Percentiles rank a stretch among this genome's conserved stretches.
phyloP scores from a whole-genome alignment of 2,113 vertebrate species.

The Labrus mixtus region DNA sequence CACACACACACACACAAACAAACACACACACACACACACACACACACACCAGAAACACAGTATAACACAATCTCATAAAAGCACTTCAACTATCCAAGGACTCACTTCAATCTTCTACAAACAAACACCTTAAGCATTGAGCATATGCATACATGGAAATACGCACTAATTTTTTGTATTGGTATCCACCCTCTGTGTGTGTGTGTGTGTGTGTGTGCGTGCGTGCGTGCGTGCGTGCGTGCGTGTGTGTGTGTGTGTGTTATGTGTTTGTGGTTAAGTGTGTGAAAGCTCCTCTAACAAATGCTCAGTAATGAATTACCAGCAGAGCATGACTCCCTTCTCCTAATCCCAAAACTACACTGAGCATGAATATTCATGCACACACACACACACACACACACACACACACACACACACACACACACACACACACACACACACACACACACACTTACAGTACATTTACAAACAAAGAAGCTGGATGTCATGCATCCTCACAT shows the following conservation, averaged over 20 bases:
- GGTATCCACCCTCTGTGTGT: too few relatives aligned
- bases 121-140: too few relatives aligned
- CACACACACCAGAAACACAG: too few relatives aligned
- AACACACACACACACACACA: too few relatives aligned
- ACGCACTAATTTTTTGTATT: too few relatives aligned
- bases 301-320: constrained; percentile 58
- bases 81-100: too few relatives aligned
- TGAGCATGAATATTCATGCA: constrained; percentile 65
- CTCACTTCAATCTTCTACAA: too few relatives aligned
- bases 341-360: constrained; percentile 44
- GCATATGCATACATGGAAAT: too few relatives aligned
- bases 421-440: constrained; percentile 1
- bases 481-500: constrained; percentile 3
- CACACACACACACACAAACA: too few relatives aligned
- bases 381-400: constrained; percentile 39
- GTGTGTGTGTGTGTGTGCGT: background rate
- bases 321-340: constrained; percentile 50
- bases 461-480: constrained; percentile 10
- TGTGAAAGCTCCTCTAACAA: constrained; percentile 40
- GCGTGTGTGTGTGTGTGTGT: constrained; percentile 33
- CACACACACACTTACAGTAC: too few relatives aligned
- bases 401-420: constrained; percentile 20
- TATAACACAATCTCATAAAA: too few relatives aligned
- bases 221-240: constrained; percentile 30
- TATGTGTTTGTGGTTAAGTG: constrained; percentile 28